phyloP scores from a whole-genome alignment of 2,888 invertebrate genomes.

The Dasypolia templi region DNA sequence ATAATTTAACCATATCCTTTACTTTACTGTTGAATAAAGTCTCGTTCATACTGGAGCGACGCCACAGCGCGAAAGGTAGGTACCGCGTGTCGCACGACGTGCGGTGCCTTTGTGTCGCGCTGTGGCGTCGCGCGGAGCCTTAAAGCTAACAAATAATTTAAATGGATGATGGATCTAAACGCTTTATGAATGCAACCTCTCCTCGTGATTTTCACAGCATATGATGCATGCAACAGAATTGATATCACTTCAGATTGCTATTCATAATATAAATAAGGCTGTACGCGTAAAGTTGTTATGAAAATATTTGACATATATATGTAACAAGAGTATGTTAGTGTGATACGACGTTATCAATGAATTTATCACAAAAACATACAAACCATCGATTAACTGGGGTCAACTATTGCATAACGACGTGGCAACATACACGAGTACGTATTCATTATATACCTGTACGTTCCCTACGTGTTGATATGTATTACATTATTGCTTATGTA shows the following conservation, averaged over 20 bases:
- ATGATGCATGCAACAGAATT: slow-evolving; percentile 1
- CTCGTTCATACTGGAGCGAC: too few species aligned
- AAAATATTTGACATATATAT: slow-evolving; percentile 48
- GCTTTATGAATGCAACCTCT: background rate
- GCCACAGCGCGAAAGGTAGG: too few species aligned
- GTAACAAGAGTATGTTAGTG: slow-evolving; percentile 45
- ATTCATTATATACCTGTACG: slow-evolving; percentile 16
- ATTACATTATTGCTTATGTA: too few species aligned
- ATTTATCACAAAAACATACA: slow-evolving; percentile 56
- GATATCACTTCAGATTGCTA: slow-evolving; percentile 14
- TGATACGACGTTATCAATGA: slow-evolving; percentile 48
- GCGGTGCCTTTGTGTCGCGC: too few species aligned
- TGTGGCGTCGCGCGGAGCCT: too few species aligned
- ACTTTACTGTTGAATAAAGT: background rate
- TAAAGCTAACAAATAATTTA: background rate
- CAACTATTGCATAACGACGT: slow-evolving; percentile 54
- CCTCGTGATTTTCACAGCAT: background rate
- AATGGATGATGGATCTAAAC: background rate
- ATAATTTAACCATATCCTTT: slow-evolving; percentile 4
- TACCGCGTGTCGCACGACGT: too few species aligned
- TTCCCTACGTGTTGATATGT: background rate
- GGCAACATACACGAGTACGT: slow-evolving; percentile 20
- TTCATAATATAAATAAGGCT: slow-evolving; percentile 38
- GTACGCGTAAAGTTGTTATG: slow-evolving; percentile 48
- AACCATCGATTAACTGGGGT: slow-evolving; percentile 52